These are phyloP conservation scores for Drosophila insularis DNA, from an alignment of 1,140 invertebrate genomes.

Conservation along the genomic window DNA sequence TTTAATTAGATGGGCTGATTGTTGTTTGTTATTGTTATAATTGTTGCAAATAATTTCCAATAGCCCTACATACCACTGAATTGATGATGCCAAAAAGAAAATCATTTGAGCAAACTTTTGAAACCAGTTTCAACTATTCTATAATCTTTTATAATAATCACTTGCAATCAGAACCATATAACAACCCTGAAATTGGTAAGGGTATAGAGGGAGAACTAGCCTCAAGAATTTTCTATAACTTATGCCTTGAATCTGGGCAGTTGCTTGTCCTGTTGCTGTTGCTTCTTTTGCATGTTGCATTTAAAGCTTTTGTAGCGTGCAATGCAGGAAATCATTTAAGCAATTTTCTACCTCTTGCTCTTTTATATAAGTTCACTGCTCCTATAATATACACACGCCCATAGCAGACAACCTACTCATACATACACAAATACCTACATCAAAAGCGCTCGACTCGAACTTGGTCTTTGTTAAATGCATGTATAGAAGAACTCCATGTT, in stretches of 20 bases:
- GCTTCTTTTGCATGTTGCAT: conserved; percentile 68
- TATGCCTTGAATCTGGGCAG: conserved; percentile 2
- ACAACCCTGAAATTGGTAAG: too few relatives aligned
- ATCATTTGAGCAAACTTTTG: too few relatives aligned
- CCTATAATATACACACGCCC: conserved; percentile 56
- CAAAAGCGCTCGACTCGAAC: conserved; percentile 62
- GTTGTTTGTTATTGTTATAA: conserved; percentile 29
- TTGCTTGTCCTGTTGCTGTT: conserved; percentile 37
- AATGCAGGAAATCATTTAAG: conserved; percentile 79
- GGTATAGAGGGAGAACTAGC: background rate
- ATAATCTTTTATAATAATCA: too few relatives aligned
- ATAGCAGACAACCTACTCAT: too few relatives aligned
- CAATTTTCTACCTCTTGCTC: conserved; percentile 58
- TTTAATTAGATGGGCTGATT: conserved; percentile 71
- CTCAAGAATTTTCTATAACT: background rate
- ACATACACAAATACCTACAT: conserved; percentile 50
- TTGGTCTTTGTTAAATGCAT: conserved; percentile 62
- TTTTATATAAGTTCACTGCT: conserved; percentile 67
- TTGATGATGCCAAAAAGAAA: too few relatives aligned
- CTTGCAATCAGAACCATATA: too few relatives aligned
- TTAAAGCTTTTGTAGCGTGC: conserved; percentile 77
- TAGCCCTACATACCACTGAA: background rate
- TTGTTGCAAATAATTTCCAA: background rate
- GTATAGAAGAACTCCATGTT: conserved; percentile 22
- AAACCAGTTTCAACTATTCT: too few relatives aligned